Conservation (phyloP, 1,140 invertebrate species). For the Archegozetes longisetosus region DNA sequence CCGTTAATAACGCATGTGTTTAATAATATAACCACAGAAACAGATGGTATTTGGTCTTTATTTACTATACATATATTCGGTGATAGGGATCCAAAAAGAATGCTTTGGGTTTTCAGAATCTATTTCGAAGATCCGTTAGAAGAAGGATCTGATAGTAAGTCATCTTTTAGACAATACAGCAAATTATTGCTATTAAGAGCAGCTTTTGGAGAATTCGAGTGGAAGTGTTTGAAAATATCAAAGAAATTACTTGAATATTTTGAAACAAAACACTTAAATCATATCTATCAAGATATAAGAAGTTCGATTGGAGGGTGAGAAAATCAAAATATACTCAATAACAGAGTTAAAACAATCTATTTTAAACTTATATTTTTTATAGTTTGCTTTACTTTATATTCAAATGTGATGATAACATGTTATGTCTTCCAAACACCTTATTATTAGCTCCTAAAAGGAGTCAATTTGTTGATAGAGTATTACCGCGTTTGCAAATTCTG, state of each 20-base stretch:
- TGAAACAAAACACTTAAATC: constrained; percentile 37
- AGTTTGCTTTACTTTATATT: constrained; percentile 49
- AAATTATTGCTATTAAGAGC: constrained; percentile 44
- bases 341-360: constrained; percentile 13
- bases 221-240: constrained; percentile 46
- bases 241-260: constrained; percentile 36
- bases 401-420: constrained; percentile 31
- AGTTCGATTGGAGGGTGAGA: constrained; percentile 39
- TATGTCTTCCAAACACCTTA: constrained; percentile 27
- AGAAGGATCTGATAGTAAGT: constrained; percentile 26
- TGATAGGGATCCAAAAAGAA: constrained; percentile 28
- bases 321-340: constrained; percentile 5
- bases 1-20: constrained; percentile 43
- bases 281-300: constrained; percentile 59
- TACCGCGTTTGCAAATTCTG: background rate
- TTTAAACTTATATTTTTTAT: background rate
- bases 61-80: constrained; percentile 40
- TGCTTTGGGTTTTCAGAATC: constrained; percentile 31
- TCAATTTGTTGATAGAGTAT: constrained; percentile 36
- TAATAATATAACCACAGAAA: constrained; percentile 46
- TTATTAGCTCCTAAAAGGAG: constrained; percentile 32
- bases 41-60: constrained; percentile 54
- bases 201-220: constrained; percentile 47
- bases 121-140: constrained; percentile 46
- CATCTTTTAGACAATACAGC: constrained; percentile 45